phyloP scores from a whole-genome alignment of 2,888 invertebrate species.

The Ramazzottius varieornatus region DNA sequence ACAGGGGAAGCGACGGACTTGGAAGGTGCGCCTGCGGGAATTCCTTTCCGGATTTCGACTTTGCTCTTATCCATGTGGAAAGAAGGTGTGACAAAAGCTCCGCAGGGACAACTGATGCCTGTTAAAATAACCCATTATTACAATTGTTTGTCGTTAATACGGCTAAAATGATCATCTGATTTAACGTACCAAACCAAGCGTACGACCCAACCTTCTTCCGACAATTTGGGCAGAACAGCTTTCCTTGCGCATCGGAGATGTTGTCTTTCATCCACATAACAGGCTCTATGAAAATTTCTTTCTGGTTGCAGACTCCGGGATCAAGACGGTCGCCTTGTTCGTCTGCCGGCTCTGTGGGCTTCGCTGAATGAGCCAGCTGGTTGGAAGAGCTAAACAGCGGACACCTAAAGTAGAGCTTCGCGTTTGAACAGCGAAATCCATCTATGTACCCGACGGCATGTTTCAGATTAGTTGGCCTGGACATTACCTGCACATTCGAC shows the following conservation, averaged over 20 bases:
- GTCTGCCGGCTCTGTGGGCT: too few species aligned
- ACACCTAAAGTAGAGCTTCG: too few species aligned
- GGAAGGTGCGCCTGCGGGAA: too few species aligned
- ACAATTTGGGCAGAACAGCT: background rate
- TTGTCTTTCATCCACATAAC: background rate
- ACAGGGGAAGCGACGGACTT: too few species aligned
- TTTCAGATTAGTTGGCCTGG: too few species aligned
- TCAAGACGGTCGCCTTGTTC: too few species aligned
- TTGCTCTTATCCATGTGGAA: conserved; percentile 2
- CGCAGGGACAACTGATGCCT: background rate
- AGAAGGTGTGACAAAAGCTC: background rate
- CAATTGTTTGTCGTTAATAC: background rate
- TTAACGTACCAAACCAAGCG: background rate
- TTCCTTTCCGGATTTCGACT: background rate
- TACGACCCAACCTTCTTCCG: background rate
- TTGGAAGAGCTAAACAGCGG: background rate
- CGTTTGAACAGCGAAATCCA: too few species aligned
- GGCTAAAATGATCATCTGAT: background rate
- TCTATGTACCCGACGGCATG: too few species aligned
- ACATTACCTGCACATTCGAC: too few species aligned
- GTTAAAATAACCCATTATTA: too few species aligned
- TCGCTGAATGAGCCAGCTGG: background rate
- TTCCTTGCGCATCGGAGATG: background rate
- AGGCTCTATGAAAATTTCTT: background rate
- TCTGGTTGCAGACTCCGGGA: background rate